These are phyloP conservation scores for Tichodroma muraria DNA, from an alignment of 2,113 vertebrate species.

Conservation along the genomic window DNA sequence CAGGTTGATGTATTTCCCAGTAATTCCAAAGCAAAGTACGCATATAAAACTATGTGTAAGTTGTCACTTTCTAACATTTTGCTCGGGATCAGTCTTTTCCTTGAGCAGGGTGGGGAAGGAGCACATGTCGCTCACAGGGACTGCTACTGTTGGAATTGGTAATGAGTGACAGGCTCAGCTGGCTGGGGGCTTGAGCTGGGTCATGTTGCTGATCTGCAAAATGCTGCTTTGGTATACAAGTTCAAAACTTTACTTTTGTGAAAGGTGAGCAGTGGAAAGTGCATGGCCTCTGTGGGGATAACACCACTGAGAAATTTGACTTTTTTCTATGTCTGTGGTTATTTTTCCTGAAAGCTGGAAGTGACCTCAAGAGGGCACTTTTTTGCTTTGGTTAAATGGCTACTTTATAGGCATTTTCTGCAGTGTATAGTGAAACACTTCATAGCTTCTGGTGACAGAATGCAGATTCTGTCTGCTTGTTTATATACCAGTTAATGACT, in stretches of 20 bases:
- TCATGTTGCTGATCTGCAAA: background rate
- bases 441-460: background rate
- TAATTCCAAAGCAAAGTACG: background rate
- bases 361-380: constrained; percentile 19
- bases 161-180: background rate
- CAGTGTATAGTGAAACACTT: background rate
- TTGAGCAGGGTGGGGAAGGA: background rate
- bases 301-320: background rate
- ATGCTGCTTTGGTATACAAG: background rate
- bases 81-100: background rate
- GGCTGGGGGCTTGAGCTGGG: background rate
- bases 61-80: background rate
- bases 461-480: background rate
- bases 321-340: background rate
- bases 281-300: background rate
- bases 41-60: background rate
- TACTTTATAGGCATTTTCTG: background rate
- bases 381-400: background rate
- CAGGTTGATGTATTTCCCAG: background rate
- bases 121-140: background rate
- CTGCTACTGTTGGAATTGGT: background rate
- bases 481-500: background rate
- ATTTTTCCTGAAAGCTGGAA: background rate
- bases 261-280: background rate
- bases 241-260: background rate